Evolutionary conservation across 2,888 invertebrate species (phyloP).

Genomic region (Cotesia congregata): DNA sequence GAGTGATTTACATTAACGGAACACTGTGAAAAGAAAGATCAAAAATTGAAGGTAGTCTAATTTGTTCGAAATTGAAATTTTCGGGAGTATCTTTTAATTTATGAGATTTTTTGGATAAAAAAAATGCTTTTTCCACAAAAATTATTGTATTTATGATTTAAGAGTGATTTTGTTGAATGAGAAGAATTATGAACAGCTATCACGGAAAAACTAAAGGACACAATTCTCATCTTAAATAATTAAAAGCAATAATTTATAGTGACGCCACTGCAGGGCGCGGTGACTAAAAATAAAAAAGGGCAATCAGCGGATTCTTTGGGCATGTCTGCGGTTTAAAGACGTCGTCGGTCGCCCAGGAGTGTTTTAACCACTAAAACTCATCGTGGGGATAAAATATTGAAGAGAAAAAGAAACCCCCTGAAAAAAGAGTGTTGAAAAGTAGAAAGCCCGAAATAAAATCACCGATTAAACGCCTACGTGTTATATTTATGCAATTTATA

Average conservation of each 20-base stretch:
- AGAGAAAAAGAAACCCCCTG: neutral
- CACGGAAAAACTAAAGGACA: too few relatives aligned
- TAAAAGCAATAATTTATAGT: neutral
- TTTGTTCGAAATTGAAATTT: too few relatives aligned
- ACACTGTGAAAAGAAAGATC: too few relatives aligned
- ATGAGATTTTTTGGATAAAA: neutral
- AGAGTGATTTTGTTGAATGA: too few relatives aligned
- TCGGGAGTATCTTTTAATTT: neutral
- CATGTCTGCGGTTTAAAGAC: neutral
- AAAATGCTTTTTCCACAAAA: neutral
- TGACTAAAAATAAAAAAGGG: neutral
- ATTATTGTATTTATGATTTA: neutral
- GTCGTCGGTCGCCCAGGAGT: neutral
- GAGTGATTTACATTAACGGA: too few relatives aligned
- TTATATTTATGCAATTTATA: slow-evolving; percentile 18
- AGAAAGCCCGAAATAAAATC: slow-evolving; percentile 6
- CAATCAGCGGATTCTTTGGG: neutral
- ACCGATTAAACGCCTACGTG: slow-evolving; percentile 22
- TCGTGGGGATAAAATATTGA: neutral
- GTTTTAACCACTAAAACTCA: neutral
- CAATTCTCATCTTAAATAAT: too few relatives aligned
- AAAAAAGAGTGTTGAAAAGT: slow-evolving; percentile 29
- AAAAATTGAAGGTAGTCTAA: too few relatives aligned
- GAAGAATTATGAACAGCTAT: too few relatives aligned
- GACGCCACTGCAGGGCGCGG: neutral